Percentiles rank a stretch among this genome's conserved stretches.
These are phyloP conservation scores for Temnothorax ravouxi DNA, from an alignment of 2,888 invertebrate species.

Conservation along the genomic window DNA sequence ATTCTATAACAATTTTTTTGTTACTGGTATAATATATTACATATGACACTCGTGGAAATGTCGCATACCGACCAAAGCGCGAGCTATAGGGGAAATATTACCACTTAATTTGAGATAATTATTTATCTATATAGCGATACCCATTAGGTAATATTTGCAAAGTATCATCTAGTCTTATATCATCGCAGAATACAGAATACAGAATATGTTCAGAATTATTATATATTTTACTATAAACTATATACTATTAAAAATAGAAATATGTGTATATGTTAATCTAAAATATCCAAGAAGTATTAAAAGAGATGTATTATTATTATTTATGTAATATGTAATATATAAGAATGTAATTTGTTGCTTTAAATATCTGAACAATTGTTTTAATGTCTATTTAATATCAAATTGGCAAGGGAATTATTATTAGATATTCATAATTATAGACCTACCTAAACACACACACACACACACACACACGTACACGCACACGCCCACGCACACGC, in stretches of 20 bases:
- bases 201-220: neutral
- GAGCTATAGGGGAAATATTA: neutral
- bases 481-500: too few relatives aligned
- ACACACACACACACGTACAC: too few relatives aligned
- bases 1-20: conserved; percentile 29
- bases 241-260: neutral
- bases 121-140: neutral
- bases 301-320: too few relatives aligned
- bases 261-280: neutral
- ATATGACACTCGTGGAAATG: neutral
- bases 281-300: too few relatives aligned
- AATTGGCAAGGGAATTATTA: neutral
- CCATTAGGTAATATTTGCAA: neutral
- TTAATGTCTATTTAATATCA: neutral
- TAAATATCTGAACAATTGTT: neutral
- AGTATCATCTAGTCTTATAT: neutral
- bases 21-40: too few relatives aligned
- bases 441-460: neutral
- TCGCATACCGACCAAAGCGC: too few relatives aligned
- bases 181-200: neutral
- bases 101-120: neutral
- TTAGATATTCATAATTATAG: neutral
- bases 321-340: too few relatives aligned
- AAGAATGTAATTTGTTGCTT: too few relatives aligned
- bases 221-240: neutral